Conservation (phyloP, 2,797 vertebrate species). For the Muscicapa comitata region DNA sequence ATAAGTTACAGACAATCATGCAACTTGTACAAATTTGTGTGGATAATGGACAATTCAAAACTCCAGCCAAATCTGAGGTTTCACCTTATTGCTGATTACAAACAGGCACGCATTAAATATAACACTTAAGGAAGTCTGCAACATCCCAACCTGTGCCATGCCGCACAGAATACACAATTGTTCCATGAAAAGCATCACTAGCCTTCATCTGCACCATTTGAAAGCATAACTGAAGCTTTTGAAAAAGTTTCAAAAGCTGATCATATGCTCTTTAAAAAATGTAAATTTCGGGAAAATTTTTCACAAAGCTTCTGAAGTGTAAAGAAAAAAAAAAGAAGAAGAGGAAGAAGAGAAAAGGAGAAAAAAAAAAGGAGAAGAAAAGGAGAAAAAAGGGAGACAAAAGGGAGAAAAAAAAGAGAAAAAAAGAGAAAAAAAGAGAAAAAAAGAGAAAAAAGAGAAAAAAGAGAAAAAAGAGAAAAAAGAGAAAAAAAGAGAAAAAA, state of each 20-base stretch:
- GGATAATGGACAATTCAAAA: neutral
- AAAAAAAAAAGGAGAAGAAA: neutral
- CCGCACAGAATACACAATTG: neutral
- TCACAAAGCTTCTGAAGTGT: neutral
- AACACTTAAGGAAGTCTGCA: neutral
- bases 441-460: too few relatives aligned
- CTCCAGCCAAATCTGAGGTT: neutral
- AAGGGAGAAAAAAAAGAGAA: neutral
- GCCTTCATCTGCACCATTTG: neutral
- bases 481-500: too few relatives aligned
- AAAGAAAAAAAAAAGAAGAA: neutral
- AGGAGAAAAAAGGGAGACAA: too few relatives aligned
- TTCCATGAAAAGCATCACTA: neutral
- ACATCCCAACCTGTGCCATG: neutral
- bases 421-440: too few relatives aligned
- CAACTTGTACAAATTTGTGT: neutral
- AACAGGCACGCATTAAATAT: neutral
- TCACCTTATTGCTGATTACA: neutral
- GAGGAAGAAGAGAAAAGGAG: too few relatives aligned
- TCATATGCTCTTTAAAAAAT: neutral
- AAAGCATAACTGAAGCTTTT: neutral
- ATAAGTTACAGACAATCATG: neutral
- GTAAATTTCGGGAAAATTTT: neutral
- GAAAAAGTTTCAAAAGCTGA: neutral
- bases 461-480: neutral